Evolutionary conservation across 37 sponge, comb jelly and placozoan species (phyloP).

Genomic region (Crambe crambe): DNA sequence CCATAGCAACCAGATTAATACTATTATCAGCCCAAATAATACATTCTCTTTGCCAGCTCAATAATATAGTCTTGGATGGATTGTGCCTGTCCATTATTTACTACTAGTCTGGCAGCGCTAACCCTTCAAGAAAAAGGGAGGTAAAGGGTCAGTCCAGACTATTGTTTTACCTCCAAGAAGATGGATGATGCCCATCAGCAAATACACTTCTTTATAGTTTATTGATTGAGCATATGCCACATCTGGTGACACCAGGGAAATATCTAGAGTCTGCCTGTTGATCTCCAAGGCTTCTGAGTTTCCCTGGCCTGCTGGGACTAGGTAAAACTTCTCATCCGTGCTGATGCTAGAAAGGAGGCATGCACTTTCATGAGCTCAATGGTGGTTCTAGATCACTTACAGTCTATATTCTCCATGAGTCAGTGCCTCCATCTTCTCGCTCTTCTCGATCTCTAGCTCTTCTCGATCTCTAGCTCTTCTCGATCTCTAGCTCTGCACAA

Average conservation of each 20-base stretch:
- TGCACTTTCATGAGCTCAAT: neutral
- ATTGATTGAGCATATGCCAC: neutral
- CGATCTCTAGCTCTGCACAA: no score
- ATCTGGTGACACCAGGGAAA: slow-evolving; percentile 11
- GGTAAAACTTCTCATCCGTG: slow-evolving; percentile 73
- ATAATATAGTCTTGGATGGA: no score
- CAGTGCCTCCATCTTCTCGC: neutral
- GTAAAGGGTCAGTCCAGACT: no score
- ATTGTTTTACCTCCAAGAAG: slow-evolving; percentile 74
- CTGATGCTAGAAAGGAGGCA: slow-evolving; percentile 34
- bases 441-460: no score
- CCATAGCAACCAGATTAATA: no score
- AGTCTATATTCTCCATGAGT: slow-evolving; percentile 23
- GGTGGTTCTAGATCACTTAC: slow-evolving; percentile 25
- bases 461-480: no score
- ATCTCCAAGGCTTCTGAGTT: slow-evolving; percentile 69
- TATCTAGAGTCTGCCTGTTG: slow-evolving; percentile 69
- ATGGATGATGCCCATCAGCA: slow-evolving; percentile 69
- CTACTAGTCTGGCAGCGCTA: no score
- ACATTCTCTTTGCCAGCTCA: no score
- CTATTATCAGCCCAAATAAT: no score
- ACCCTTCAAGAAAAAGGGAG: no score
- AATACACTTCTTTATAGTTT: no score
- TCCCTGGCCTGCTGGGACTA: slow-evolving; percentile 23
- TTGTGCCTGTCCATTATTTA: no score